Evolutionary conservation across 2,888 invertebrate species (phyloP).

Genomic region (Philopedon plagiatum): DNA sequence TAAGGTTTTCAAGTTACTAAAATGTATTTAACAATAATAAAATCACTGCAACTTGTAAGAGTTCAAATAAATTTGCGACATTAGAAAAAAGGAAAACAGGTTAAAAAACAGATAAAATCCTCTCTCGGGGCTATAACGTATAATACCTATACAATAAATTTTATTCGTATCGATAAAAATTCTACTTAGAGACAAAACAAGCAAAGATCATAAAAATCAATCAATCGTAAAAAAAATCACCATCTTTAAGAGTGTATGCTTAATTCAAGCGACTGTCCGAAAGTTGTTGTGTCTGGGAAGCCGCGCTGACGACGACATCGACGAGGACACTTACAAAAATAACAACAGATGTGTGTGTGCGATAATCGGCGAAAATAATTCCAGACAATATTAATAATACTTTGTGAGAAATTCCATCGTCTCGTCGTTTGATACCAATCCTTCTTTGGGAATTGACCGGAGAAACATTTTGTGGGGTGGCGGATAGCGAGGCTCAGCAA

Average conservation of each 20-base stretch:
- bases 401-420: slow-evolving; percentile 24
- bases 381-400: slow-evolving; percentile 39
- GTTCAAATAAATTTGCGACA: no score
- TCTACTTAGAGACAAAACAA: slow-evolving; percentile 8
- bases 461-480: background rate
- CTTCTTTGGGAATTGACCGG: slow-evolving; percentile 27
- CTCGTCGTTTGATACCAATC: slow-evolving; percentile 11
- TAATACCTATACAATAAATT: no score
- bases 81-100: no score
- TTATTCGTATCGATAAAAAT: background rate
- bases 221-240: background rate
- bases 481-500: no score
- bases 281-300: slow-evolving; percentile 42
- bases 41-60: no score
- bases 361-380: slow-evolving; percentile 44
- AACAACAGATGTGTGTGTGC: slow-evolving; percentile 43
- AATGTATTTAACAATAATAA: no score
- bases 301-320: slow-evolving; percentile 4
- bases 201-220: background rate
- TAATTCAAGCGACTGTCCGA: slow-evolving; percentile 24
- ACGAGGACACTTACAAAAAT: slow-evolving; percentile 36
- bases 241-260: background rate
- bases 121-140: no score
- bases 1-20: no score
- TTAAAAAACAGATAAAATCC: no score